Percentiles rank a stretch among this genome's conserved stretches.
phyloP scores from a whole-genome alignment of 2,888 invertebrate genomes.

The Drosophila anomalata region DNA sequence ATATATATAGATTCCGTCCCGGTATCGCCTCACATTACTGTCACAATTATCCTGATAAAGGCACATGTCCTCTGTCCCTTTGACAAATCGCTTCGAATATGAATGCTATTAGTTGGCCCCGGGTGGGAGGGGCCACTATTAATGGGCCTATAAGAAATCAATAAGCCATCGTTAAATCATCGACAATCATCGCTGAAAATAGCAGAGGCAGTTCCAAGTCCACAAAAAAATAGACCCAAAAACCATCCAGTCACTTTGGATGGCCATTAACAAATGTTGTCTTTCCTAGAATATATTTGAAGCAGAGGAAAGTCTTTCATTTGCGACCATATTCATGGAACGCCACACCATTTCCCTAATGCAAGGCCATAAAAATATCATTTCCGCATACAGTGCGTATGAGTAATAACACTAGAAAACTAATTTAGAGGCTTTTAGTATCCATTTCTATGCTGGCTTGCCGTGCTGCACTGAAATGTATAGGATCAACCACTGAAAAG shows the following conservation, averaged over 20 bases:
- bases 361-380: constrained; percentile 43
- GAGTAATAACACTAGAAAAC: constrained; percentile 42
- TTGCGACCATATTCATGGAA: constrained; percentile 25
- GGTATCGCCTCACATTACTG: constrained; percentile 30
- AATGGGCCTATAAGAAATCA: constrained; percentile 47
- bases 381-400: constrained; percentile 31
- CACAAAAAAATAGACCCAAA: constrained; percentile 1
- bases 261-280: constrained; percentile 42
- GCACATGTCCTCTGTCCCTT: constrained; percentile 15
- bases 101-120: constrained; percentile 32
- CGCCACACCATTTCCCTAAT: constrained; percentile 40
- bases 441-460: constrained; percentile 27
- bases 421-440: constrained; percentile 47
- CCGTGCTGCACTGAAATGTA: constrained; percentile 2
- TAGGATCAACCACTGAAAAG: constrained; percentile 16
- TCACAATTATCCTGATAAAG: constrained; percentile 43
- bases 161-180: constrained; percentile 42
- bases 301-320: constrained; percentile 24
- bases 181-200: constrained; percentile 25
- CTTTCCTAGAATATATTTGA: constrained; percentile 7
- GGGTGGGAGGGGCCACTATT: constrained; percentile 19
- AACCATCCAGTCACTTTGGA: constrained; percentile 7
- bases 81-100: constrained; percentile 38
- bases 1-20: constrained; percentile 23
- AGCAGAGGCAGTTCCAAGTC: neutral